A percentile compares a stretch with the other conserved stretches of the same genome.
Conservation (phyloP, 1,140 invertebrate species). For the Bathynomus jamesi region DNA sequence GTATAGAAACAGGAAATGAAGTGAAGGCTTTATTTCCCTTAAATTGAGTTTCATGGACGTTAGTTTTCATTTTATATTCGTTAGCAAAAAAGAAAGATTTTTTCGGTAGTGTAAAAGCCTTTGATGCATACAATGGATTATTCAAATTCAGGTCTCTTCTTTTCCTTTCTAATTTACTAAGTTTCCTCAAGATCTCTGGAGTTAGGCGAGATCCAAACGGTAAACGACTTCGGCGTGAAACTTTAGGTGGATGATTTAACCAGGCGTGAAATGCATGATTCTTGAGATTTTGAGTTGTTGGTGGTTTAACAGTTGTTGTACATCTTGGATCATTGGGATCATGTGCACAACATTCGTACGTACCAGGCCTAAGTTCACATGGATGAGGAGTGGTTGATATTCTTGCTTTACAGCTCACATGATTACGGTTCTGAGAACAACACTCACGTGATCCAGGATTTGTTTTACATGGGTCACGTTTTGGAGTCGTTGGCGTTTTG, state of each 20-base stretch:
- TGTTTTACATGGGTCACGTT: conserved; percentile 15
- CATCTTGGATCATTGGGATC: neutral
- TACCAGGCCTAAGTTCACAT: conserved; percentile 14
- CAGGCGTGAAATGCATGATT: conserved; percentile 33
- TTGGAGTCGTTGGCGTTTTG: neutral
- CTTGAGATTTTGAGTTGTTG: conserved; percentile 15
- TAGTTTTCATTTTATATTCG: too few species aligned
- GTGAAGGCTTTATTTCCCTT: too few species aligned
- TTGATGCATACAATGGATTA: too few species aligned
- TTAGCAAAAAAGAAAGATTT: too few species aligned
- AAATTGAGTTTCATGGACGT: too few species aligned
- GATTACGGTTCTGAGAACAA: conserved; percentile 3
- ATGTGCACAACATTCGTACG: conserved; percentile 6
- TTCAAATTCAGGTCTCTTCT: too few species aligned
- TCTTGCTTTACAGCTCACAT: conserved; percentile 7
- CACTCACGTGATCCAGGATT: conserved; percentile 21
- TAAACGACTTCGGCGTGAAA: conserved; percentile 17
- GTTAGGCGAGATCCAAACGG: conserved; percentile 25
- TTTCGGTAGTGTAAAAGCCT: too few species aligned
- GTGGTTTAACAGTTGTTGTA: conserved; percentile 13
- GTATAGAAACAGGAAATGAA: too few species aligned
- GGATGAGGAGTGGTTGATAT: conserved; percentile 15
- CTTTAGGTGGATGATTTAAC: conserved; percentile 8
- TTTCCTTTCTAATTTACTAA: too few species aligned
- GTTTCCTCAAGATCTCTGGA: conserved; percentile 15